A percentile compares a stretch with the other conserved stretches of the same genome.
Conservation (phyloP, 2,888 invertebrate species). For the Yponomeuta plumbellus region DNA sequence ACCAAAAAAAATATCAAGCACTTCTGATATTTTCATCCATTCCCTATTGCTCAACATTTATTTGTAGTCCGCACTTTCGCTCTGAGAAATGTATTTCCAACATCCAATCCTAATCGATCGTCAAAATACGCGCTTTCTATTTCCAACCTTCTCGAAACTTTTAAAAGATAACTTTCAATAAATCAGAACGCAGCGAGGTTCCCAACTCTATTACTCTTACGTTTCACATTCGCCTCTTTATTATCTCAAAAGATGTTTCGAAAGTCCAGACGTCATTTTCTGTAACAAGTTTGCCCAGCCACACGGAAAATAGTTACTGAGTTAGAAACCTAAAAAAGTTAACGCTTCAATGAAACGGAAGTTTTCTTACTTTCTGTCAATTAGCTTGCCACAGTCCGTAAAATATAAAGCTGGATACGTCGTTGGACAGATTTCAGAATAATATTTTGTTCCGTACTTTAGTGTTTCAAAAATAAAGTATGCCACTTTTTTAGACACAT, state of each 20-base stretch:
- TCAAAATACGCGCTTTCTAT: background rate
- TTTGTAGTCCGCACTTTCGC: background rate
- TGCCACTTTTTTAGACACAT: no score
- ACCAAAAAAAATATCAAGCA: no score
- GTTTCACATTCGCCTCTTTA: background rate
- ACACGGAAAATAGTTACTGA: background rate
- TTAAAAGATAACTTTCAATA: constrained; percentile 2
- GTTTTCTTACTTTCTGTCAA: background rate
- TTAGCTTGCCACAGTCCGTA: no score
- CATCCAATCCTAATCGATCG: background rate
- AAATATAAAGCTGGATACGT: no score
- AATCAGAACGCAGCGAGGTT: background rate
- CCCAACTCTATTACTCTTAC: background rate
- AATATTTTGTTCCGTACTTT: no score
- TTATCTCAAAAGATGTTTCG: background rate
- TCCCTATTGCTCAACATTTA: background rate
- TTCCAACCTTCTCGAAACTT: background rate
- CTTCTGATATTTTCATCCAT: no score
- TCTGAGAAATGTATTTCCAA: background rate
- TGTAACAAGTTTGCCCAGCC: background rate
- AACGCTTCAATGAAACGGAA: background rate
- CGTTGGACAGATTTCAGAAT: no score
- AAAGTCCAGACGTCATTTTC: background rate
- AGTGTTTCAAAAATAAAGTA: no score
- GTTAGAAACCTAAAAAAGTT: background rate